Evolutionary conservation across 92 coral and sea anemone species (phyloP), one percentile per base, ranked within the genome.

Genomic region (Epizoanthus stellaris): DNA sequence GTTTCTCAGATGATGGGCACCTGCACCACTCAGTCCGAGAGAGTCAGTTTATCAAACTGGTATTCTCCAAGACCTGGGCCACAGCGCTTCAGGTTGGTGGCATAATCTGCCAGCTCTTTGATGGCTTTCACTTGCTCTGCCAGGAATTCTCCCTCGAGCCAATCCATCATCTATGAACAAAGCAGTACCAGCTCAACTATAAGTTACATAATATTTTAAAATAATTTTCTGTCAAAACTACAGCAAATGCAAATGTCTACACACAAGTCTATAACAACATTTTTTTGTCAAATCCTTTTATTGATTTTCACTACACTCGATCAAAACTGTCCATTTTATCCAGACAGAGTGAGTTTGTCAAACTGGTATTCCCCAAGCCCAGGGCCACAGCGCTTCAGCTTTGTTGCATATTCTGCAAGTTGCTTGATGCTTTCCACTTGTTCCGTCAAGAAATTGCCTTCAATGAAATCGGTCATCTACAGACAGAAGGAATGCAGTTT

Each of bases 1-100:
- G 25, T 63, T 56, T 42, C 42, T 43, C 42, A 20, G 72, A 45
- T 43, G 72, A 45, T 8, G 59, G 15, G 34, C 69, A n/a, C 8
- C 65, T 13, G 21, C 77, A 68, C 81, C 85, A 19, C 72, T 77
- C 69, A 76, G 69, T 91, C 98, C 19, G 85, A 82, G 82, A 94
- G 85, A 77, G 98, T 94, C 88, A 93, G 95, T 89, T 96, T 95
- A 88, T 96, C 99, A 89, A 96, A 96, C 96, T 92, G 96, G 89
- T 75, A 96, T 69, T 91, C 98, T 76, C 98, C 99, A 94, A 96
- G 92, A 40, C 99, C 98, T 36, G 82, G 75, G 84, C 99, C 99
- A 95, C 91, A 95, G 77, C 98, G 96, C 90, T 89, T 92, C 80
- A 96, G 89, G 86, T 92, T 89, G 80, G 97, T 89, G 73, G 89